Percentiles rank a stretch among this genome's conserved stretches.
Evolutionary conservation across 2,113 vertebrate species (phyloP).

Genomic region (Cacatua alba): DNA sequence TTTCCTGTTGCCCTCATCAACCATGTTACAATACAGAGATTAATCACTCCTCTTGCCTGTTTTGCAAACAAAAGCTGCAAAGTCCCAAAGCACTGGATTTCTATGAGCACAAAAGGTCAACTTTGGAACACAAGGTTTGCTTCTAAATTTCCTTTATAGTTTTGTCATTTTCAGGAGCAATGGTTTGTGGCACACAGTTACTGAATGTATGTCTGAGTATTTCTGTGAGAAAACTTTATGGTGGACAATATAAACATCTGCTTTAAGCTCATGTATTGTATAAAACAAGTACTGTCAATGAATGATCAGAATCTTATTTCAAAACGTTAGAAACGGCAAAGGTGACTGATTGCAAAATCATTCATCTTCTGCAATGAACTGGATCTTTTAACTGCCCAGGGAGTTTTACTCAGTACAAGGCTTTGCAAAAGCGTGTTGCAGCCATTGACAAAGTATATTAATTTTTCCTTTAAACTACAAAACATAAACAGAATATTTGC

Average conservation of each 20-base stretch:
- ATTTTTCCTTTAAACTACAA: neutral
- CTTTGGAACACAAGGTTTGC: neutral
- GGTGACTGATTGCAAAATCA: constrained; percentile 74
- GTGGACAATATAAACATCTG: constrained; percentile 74
- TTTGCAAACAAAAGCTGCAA: constrained; percentile 54
- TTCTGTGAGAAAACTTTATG: constrained; percentile 17
- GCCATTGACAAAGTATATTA: neutral
- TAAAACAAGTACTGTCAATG: constrained; percentile 73
- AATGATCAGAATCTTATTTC: constrained; percentile 73
- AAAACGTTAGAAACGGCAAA: constrained; percentile 71
- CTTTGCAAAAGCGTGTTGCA: neutral
- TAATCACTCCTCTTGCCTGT: neutral
- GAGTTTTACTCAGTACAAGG: neutral
- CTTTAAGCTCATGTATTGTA: constrained; percentile 68
- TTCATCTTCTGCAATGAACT: neutral
- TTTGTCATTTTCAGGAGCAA: neutral
- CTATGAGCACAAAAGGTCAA: constrained; percentile 6
- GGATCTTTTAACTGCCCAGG: neutral
- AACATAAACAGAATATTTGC: neutral
- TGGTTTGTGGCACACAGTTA: neutral
- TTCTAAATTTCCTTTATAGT: constrained; percentile 2
- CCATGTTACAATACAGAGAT: neutral
- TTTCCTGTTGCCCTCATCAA: constrained; percentile 32
- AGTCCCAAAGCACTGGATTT: constrained; percentile 20
- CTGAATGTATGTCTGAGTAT: neutral